Evolutionary conservation across 1,140 invertebrate genomes (phyloP).

Genomic region (Drosophila paulistorum): DNA sequence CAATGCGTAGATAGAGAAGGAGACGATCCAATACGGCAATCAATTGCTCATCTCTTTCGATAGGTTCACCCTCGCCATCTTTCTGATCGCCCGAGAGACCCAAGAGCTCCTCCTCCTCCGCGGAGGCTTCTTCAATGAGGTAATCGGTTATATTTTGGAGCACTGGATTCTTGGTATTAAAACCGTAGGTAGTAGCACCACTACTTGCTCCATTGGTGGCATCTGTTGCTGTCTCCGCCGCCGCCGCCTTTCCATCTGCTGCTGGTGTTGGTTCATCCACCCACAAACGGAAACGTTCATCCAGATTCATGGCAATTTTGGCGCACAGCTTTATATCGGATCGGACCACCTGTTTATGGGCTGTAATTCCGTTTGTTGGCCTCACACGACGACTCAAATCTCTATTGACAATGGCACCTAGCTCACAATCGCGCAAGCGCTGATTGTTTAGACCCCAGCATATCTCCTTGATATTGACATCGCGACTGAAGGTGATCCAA

Average conservation of each 20-base stretch:
- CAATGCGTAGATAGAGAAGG: constrained; percentile 96
- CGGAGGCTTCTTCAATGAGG: constrained; percentile 98
- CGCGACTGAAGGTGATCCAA: constrained; percentile 98
- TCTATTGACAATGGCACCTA: constrained; percentile 96
- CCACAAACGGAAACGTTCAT: constrained; percentile 93
- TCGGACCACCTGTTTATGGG: constrained; percentile 94
- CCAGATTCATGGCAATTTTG: constrained; percentile 97
- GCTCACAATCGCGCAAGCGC: constrained; percentile 91
- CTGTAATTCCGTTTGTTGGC: constrained; percentile 95
- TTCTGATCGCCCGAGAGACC: constrained; percentile 87
- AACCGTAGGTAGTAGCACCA: constrained; percentile 86
- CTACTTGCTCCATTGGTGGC: constrained; percentile 34
- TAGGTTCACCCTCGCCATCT: constrained; percentile 84
- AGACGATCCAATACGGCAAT: constrained; percentile 90
- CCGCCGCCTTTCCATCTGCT: constrained; percentile 67
- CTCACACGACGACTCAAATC: constrained; percentile 96
- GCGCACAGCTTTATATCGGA: constrained; percentile 97
- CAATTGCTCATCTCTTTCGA: constrained; percentile 92
- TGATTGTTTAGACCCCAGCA: constrained; percentile 99
- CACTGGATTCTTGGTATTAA: constrained; percentile 96
- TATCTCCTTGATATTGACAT: constrained; percentile 99
- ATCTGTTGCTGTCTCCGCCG: constrained; percentile 81
- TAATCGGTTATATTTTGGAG: constrained; percentile 99
- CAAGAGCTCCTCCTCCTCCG: constrained; percentile 98
- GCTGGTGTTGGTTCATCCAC: constrained; percentile 53